Evolutionary conservation across 2,888 invertebrate genomes (phyloP), one percentile per base, ranked within the genome.

Genomic region (Myathropa florea): DNA sequence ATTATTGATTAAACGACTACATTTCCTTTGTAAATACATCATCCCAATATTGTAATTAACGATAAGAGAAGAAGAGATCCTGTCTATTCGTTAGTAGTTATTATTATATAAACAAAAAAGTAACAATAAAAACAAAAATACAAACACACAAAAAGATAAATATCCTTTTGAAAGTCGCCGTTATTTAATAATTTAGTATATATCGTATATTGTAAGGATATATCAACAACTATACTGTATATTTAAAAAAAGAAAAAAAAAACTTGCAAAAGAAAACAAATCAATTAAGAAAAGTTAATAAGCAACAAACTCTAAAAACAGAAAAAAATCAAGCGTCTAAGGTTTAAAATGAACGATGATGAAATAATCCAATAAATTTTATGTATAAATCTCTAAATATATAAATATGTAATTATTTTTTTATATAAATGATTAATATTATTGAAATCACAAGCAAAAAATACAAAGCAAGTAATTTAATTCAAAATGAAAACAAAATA

Each of bases 351-450:
- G 23, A 30, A 36, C 46, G 39, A 39, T 7, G 46, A 18, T 46
- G 46, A 46, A 46, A 18, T 46, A 46, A 46, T 46, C 18, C 7
- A 57, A 24, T 23, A 23, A 57, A 57, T 24, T 26, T 12, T 28
- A 39, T 73, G 46, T 84, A 76, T 33, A 77, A 46, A 68, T 70
- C 39, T 71, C 61, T 46, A 75, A 10, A 73, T 55, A 77, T 63
- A 72, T 77, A 73, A 64, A 81, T 73, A 77, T 85, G 85, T 86
- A 86, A 83, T 86, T 86, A 86, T 86, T 86, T 86, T 85, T 86
- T 83, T 86, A 86, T 86, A 79, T 71, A 71, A 86, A 75, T 71
- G 33, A 78, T 24, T 63, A 30, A 76, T 60, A 72, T 63, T 39
- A 64, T 77, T 73, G 55, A 77, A 63, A 53, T 64, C 55, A 71